phyloP scores from a whole-genome alignment of 2,888 invertebrate species.

The Tetranychus truncatus region DNA sequence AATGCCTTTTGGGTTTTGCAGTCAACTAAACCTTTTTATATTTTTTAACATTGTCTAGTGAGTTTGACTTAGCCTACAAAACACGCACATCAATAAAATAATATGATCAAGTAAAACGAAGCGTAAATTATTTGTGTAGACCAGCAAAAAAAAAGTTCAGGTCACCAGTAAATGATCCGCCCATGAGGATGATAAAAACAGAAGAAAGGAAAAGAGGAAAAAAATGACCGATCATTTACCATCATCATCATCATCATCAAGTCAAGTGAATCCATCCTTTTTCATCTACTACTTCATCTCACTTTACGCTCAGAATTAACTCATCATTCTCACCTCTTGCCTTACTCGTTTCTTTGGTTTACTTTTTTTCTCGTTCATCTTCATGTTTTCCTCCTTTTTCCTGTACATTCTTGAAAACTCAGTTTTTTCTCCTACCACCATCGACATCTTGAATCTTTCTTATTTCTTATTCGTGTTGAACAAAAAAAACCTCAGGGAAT shows the following conservation, averaged over 20 bases:
- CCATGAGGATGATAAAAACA: too few relatives aligned
- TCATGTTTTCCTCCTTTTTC: background rate
- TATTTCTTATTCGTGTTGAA: background rate
- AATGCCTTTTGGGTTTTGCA: background rate
- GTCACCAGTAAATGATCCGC: background rate
- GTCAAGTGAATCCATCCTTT: background rate
- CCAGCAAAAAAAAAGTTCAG: background rate
- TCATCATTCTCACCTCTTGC: background rate
- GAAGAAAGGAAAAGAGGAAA: background rate
- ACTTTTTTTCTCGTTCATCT: background rate
- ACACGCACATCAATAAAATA: background rate
- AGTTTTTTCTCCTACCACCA: background rate
- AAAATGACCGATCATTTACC: background rate
- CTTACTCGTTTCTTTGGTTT: background rate
- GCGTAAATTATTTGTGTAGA: background rate
- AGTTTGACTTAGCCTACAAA: background rate
- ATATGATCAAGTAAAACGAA: background rate
- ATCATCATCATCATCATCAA: background rate
- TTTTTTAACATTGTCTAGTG: background rate
- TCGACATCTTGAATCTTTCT: background rate
- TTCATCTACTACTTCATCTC: background rate
- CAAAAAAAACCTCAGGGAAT: background rate
- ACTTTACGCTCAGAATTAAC: background rate
- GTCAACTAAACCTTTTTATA: constrained; percentile 1
- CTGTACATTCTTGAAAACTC: background rate